phyloP scores from a whole-genome alignment of 2,888 invertebrate genomes.

The Scaptomyza cyrtandrae region DNA sequence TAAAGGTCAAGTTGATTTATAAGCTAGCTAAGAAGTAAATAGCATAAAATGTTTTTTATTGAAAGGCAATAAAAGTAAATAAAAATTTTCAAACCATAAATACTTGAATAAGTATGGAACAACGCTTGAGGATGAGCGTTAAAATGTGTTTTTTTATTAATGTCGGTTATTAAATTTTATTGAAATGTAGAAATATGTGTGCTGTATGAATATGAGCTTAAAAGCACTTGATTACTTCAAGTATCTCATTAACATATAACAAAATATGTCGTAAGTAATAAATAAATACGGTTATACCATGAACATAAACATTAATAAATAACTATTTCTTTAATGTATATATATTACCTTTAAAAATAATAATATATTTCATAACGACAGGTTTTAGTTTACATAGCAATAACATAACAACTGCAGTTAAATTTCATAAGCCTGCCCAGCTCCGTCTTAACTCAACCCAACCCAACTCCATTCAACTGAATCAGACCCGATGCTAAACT shows the following conservation, averaged over 20 bases:
- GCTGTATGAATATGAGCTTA: background rate
- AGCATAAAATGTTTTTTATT: background rate
- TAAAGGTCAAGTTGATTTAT: background rate
- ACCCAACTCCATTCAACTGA: conserved; percentile 28
- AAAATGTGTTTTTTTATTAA: background rate
- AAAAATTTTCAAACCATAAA: background rate
- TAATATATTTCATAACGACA: conserved; percentile 2
- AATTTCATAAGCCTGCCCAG: conserved; percentile 62
- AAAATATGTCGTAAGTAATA: background rate
- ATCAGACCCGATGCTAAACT: conserved; percentile 16
- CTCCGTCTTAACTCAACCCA: conserved; percentile 20
- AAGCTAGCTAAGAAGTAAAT: background rate
- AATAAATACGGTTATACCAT: conserved; percentile 6
- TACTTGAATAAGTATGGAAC: background rate
- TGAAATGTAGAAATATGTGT: background rate
- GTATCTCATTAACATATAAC: background rate
- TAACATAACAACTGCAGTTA: conserved; percentile 63
- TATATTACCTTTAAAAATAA: background rate
- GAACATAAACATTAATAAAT: conserved; percentile 1
- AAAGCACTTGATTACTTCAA: background rate
- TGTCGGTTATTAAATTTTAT: conserved; percentile 4
- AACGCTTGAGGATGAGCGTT: background rate
- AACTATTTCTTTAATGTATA: conserved; percentile 6
- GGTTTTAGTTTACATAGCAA: conserved; percentile 24
- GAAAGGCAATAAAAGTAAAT: background rate